Evolutionary conservation across 2,113 vertebrate species (phyloP).

Genomic region (Oreochromis niloticus): DNA sequence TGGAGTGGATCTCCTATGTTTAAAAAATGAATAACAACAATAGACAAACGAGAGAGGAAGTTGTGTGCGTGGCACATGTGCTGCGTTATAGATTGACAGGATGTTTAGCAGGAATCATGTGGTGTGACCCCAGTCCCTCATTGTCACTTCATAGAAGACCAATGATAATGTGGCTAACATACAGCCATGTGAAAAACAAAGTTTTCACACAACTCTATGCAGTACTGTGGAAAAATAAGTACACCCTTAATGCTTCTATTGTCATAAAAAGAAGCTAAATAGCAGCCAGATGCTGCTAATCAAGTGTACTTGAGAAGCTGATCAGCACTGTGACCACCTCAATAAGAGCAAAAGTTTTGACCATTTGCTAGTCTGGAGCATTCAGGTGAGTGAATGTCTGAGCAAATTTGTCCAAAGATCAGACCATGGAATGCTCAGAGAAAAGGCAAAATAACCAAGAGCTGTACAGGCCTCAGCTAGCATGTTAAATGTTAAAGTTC

Average conservation of each 20-base stretch:
- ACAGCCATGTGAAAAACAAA: neutral
- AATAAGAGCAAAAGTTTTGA: rapidly evolving
- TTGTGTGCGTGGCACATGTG: slow-evolving; percentile 48
- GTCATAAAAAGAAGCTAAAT: neutral
- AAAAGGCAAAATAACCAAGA: neutral
- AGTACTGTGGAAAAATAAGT: neutral
- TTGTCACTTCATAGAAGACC: neutral
- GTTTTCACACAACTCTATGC: neutral
- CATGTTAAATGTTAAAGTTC: neutral
- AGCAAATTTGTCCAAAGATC: rapidly evolving
- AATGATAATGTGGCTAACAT: neutral
- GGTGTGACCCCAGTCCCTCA: slow-evolving; percentile 4
- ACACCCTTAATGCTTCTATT: rapidly evolving
- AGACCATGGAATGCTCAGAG: neutral
- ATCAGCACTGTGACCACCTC: neutral
- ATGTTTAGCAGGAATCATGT: slow-evolving; percentile 41
- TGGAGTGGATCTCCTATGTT: neutral
- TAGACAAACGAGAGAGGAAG: neutral
- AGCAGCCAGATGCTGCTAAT: neutral
- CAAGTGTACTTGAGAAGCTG: neutral
- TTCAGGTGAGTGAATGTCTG: neutral
- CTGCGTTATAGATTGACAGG: slow-evolving; percentile 29
- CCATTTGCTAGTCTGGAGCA: neutral
- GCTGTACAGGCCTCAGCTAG: neutral
- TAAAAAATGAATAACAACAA: neutral